Conservation (phyloP, 1,140 invertebrate species). For the Drosophila nigromelanica region DNA sequence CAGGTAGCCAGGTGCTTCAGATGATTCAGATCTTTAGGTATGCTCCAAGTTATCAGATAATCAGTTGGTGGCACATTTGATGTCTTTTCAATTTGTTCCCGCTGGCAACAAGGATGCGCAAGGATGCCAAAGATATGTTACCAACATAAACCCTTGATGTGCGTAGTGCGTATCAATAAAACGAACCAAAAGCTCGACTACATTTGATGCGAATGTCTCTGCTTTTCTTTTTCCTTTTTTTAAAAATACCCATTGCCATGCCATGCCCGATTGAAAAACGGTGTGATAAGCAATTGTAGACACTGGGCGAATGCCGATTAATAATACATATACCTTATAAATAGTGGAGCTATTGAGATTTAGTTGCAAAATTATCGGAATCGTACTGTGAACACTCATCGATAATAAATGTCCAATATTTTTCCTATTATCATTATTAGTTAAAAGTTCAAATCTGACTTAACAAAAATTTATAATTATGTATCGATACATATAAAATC, state of each 20-base stretch:
- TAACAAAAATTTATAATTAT: too few species aligned
- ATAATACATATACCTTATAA: too few species aligned
- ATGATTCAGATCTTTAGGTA: not conserved
- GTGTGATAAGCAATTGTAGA: not conserved
- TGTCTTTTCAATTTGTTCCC: constrained; percentile 46
- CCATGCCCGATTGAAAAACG: not conserved
- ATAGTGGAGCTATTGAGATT: too few species aligned
- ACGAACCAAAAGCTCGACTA: constrained; percentile 22
- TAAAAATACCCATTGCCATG: constrained; percentile 1
- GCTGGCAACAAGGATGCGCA: constrained; percentile 11
- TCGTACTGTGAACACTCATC: too few species aligned
- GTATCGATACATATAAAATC: too few species aligned
- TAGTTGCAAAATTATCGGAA: too few species aligned
- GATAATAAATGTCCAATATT: too few species aligned
- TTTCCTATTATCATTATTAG: too few species aligned
- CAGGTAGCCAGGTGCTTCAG: not conserved
- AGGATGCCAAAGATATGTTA: constrained; percentile 3
- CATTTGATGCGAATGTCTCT: constrained; percentile 42
- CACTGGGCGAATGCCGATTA: too few species aligned
- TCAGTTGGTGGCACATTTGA: constrained; percentile 34
- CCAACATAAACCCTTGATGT: constrained; percentile 43
- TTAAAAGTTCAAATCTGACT: too few species aligned
- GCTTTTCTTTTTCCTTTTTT: not conserved
- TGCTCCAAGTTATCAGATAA: not conserved
- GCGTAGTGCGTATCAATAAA: constrained; percentile 53